Evolutionary conservation across 2,113 vertebrate species (phyloP), one percentile per base, ranked within the genome.

Genomic region (Thalassarche chlororhynchos): DNA sequence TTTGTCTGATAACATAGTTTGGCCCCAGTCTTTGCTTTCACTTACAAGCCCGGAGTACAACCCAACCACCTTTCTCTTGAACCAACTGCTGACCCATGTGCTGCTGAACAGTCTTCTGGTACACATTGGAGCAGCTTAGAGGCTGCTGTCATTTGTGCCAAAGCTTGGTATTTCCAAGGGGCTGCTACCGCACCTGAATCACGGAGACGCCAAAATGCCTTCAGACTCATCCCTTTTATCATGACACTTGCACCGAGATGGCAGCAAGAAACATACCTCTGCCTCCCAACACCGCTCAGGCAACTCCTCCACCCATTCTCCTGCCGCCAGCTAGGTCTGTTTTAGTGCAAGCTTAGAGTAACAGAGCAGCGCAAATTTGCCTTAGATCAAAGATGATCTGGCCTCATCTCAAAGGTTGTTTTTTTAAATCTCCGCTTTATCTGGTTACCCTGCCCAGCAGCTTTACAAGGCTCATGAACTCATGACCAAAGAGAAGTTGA

Each of bases 381-480:
- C 61, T 65, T 23, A 87, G 77, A 91, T 90, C 89, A 87, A 87
- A 94, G 93, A 94, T 38, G 49, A 85, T 74, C 62, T 70, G 42
- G 46, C 62, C 78, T 76, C 65, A 66, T 60, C 42, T 87, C n/a
- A 55, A 69, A 76, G 52, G 34, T 32, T 69, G 72, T 82, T 87
- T 84, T 89, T 69, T 57, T 90, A 34, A 69, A 70, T 86, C 58
- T 87, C n/a, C 4, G 1, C 78, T 96, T 86, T 88, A 84, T 92
- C 83, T 83, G 62, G 54, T 65, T 91, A 52, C 15, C 14, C 87
- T 94, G 46, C 26, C 70, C 69, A 84, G 51, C 61, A 92, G 80
- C 87, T 90, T 95, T 82, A 72, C 60, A 88, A 83, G 83, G 31
- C 72, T 83, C 69, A 11, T 87, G 94, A 97, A 97, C 47, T 90